Percentiles rank a stretch among this genome's conserved stretches.
Evolutionary conservation across 1,140 invertebrate species (phyloP).

Genomic region (Procambarus virginalis): DNA sequence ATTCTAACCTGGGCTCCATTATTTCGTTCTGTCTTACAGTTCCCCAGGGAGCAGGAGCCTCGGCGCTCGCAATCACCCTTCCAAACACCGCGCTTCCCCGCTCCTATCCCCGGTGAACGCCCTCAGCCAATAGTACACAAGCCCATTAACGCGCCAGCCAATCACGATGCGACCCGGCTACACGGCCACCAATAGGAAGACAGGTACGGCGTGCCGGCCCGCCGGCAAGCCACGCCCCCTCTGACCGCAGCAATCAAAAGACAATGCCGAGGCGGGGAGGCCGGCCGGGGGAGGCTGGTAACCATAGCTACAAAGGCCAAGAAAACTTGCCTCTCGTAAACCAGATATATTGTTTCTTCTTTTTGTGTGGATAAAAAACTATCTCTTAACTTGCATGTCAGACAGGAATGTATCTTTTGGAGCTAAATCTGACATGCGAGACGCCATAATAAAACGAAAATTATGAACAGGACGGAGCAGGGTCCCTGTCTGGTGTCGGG

Average conservation of each 20-base stretch:
- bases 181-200: conserved; percentile 9
- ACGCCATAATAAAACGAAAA: conserved; percentile 39
- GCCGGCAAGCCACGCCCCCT: neutral
- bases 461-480: conserved; percentile 9
- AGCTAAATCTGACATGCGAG: conserved; percentile 38
- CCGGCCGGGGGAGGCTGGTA: conserved; percentile 20
- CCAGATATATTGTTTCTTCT: conserved; percentile 63
- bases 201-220: neutral
- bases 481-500: neutral
- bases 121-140: conserved; percentile 22
- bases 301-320: conserved; percentile 62
- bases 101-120: conserved; percentile 17
- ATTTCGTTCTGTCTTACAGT: conserved; percentile 41
- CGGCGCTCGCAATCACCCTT: conserved; percentile 28
- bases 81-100: conserved; percentile 4
- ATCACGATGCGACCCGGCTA: neutral
- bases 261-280: conserved; percentile 33
- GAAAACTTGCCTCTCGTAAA: conserved; percentile 60
- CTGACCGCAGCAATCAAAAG: conserved; percentile 56
- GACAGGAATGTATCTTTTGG: conserved; percentile 33
- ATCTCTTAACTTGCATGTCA: conserved; percentile 46
- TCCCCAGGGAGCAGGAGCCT: conserved; percentile 16
- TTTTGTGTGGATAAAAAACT: conserved; percentile 44
- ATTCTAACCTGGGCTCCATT: conserved; percentile 50
- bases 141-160: conserved; percentile 29